A percentile compares a stretch with the other conserved stretches of the same genome.
phyloP scores from a whole-genome alignment of 2,888 invertebrate genomes.

The Pardosa pseudoannulata region DNA sequence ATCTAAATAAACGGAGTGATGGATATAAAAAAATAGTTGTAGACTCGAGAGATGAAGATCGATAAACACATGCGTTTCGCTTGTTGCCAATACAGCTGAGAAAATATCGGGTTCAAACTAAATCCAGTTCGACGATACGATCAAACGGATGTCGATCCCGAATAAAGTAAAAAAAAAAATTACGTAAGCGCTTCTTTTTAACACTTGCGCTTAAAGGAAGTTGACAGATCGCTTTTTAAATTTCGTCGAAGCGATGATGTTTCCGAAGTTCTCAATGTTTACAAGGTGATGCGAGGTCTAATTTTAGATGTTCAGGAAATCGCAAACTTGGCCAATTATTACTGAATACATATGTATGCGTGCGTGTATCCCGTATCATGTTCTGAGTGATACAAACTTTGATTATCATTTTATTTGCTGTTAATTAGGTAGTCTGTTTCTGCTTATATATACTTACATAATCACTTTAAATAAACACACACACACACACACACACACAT shows the following conservation, averaged over 20 bases:
- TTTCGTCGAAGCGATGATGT: neutral
- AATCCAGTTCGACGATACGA: constrained; percentile 26
- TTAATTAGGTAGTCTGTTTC: no score
- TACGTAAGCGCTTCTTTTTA: constrained; percentile 3
- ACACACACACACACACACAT: no score
- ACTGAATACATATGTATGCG: no score
- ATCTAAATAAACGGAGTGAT: constrained; percentile 28
- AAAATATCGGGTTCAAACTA: constrained; percentile 41
- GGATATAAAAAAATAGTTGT: neutral
- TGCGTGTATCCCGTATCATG: no score
- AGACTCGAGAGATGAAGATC: constrained; percentile 34
- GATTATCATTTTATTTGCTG: no score
- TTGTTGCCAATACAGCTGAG: constrained; percentile 61
- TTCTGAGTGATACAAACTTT: no score
- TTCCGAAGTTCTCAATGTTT: neutral
- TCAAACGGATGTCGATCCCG: constrained; percentile 48
- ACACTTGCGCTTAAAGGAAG: constrained; percentile 9
- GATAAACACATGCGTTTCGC: constrained; percentile 53
- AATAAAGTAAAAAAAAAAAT: neutral
- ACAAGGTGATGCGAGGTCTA: neutral
- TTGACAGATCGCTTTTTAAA: constrained; percentile 20
- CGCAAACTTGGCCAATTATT: neutral
- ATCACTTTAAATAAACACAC: no score
- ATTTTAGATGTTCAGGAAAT: neutral
- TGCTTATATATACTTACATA: no score